Evolutionary conservation across 2,113 vertebrate genomes (phyloP), one percentile per base, ranked within the genome.

Genomic region (Rhinolophus sinicus): DNA sequence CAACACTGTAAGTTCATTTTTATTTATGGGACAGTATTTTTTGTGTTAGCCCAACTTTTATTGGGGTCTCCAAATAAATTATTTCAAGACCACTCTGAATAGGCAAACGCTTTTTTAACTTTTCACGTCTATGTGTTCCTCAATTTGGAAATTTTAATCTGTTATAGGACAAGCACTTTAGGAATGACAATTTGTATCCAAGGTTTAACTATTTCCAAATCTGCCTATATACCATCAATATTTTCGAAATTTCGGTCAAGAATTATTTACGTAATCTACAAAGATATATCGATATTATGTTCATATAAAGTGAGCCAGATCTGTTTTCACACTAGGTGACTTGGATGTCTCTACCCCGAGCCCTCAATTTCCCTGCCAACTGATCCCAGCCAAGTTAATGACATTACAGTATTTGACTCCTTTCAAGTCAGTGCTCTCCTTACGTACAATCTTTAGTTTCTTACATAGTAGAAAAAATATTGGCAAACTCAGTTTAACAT

Each of bases 41-140:
- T 88, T 85, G 72, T 86, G n/a, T 8, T 70, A 93, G 35, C 56
- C 91, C 22, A 60, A 82, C 24, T 35, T 93, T 96, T 93, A 81
- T 11, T 28, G 30, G 19, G 30, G 26, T 95, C 80, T 89, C 94
- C 89, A 93, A 78, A 95, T 91, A 96, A 97, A 97, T 97, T 78
- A 70, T 97, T 97, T 98, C 78, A 96, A 89, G 93, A 78, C 16
- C 76, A 95, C 86, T 88, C 24, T 76, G 47, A 90, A 82, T 78
- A 98, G 94, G 67, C 50, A 73, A 94, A 90, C 69, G 90, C 60
- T 82, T 96, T 82, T 96, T 80, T 90, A 95, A 94, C 35, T 58
- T 90, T 93, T 54, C 9, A 3, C 33, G 91, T 89, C 92, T 93
- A 67, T 65, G 78, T 89, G 85, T 73, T 54, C 28, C 60, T 44